These are phyloP conservation scores for Halocaridina rubra DNA, from an alignment of 2,888 invertebrate species.

Conservation along the genomic window DNA sequence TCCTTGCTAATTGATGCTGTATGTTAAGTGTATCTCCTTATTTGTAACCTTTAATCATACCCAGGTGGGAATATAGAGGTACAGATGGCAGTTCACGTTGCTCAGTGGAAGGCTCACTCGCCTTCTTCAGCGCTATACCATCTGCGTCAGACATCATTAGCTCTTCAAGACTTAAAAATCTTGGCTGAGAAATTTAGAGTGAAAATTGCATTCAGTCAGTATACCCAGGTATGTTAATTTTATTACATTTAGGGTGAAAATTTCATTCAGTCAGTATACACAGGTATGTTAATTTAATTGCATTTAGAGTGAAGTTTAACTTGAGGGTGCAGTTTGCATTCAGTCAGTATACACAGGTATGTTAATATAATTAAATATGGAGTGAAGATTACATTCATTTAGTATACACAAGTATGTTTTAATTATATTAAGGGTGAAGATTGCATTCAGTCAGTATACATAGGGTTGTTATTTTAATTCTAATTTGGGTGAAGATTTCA, in stretches of 20 bases:
- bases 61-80: slow-evolving; percentile 41
- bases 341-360: too few relatives aligned
- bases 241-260: slow-evolving; percentile 46
- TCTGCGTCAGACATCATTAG: slow-evolving; percentile 52
- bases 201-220: slow-evolving; percentile 40
- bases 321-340: slow-evolving; percentile 49
- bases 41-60: neutral
- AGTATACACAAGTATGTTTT: too few relatives aligned
- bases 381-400: too few relatives aligned
- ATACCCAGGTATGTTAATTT: slow-evolving; percentile 56
- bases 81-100: slow-evolving; percentile 51
- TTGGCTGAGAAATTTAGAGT: slow-evolving; percentile 40
- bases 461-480: too few relatives aligned
- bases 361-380: too few relatives aligned
- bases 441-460: slow-evolving; percentile 40
- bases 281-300: too few relatives aligned
- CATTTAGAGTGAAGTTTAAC: too few relatives aligned
- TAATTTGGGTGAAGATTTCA: slow-evolving; percentile 42
- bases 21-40: neutral
- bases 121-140: slow-evolving; percentile 43
- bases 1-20: too few relatives aligned
- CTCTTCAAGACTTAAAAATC: slow-evolving; percentile 50
- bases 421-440: slow-evolving; percentile 46
- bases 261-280: slow-evolving; percentile 42
- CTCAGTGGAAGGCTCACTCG: slow-evolving; percentile 50